Conservation (phyloP, 2,113 vertebrate genomes). For the Misgurnus anguillicaudatus region DNA sequence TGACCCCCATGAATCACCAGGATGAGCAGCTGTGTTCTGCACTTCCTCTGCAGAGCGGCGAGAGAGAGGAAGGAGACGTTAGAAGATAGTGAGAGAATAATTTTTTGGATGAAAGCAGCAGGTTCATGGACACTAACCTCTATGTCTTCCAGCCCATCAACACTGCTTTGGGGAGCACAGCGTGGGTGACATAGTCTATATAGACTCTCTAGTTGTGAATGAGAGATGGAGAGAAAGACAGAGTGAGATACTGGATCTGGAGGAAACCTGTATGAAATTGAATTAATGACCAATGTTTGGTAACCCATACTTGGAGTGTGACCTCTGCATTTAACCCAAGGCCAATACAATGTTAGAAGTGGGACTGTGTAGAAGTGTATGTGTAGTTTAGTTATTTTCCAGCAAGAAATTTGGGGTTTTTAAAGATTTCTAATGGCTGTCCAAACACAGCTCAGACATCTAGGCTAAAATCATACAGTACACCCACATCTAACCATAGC, state of each 20-base stretch:
- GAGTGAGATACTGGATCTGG: not conserved
- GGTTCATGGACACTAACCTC: slow-evolving; percentile 69
- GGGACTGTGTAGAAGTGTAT: too few relatives aligned
- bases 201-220: slow-evolving; percentile 62
- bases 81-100: not conserved
- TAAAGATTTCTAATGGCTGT: too few relatives aligned
- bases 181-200: slow-evolving; percentile 77
- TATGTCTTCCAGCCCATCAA: slow-evolving; percentile 80
- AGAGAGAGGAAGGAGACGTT: not conserved
- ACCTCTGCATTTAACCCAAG: too few relatives aligned
- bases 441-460: too few relatives aligned
- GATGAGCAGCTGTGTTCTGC: slow-evolving; percentile 81
- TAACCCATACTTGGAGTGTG: too few relatives aligned
- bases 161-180: slow-evolving; percentile 78
- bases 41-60: slow-evolving; percentile 64
- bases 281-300: too few relatives aligned
- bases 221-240: slow-evolving; percentile 1
- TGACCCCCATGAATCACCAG: slow-evolving; percentile 84
- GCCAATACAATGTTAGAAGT: too few relatives aligned
- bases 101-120: not conserved
- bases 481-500: too few relatives aligned
- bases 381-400: too few relatives aligned
- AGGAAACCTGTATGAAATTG: too few relatives aligned
- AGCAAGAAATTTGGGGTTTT: too few relatives aligned
- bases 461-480: too few relatives aligned